Conservation (phyloP, 2,113 vertebrate genomes). For the Acanthochromis polyacanthus region DNA sequence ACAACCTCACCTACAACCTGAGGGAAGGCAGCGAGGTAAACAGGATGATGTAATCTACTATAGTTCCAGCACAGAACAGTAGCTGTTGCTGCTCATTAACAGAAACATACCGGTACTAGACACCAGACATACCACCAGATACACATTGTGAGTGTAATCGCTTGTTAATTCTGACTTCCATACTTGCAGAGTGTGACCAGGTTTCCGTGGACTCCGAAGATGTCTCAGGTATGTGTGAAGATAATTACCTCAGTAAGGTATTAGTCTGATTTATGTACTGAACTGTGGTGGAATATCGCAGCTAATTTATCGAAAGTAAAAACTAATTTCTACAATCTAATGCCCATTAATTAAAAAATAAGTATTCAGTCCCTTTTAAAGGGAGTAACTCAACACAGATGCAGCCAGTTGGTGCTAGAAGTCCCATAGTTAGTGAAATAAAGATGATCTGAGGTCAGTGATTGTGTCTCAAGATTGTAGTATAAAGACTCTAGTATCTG, state of each 20-base stretch:
- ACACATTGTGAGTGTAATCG: slow-evolving; percentile 2
- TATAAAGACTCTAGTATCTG: no score
- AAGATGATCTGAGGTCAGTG: no score
- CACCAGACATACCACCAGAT: neutral
- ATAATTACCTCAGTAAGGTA: slow-evolving; percentile 1
- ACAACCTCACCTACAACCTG: slow-evolving; percentile 97
- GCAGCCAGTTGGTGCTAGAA: no score
- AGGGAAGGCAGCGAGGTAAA: slow-evolving; percentile 87
- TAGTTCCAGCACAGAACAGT: no score
- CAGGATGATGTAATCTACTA: no score
- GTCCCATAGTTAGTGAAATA: no score
- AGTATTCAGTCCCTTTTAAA: no score
- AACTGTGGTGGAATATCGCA: neutral
- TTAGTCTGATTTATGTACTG: neutral
- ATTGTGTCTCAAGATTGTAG: no score
- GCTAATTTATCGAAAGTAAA: neutral
- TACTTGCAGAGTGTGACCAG: slow-evolving; percentile 85
- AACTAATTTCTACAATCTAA: no score
- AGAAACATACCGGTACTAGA: neutral
- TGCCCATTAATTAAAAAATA: no score
- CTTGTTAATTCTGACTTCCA: slow-evolving; percentile 21
- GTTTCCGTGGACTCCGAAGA: slow-evolving; percentile 86
- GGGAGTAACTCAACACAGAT: no score
- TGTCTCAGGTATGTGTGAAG: slow-evolving; percentile 83
- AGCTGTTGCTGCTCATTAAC: no score